phyloP scores from a whole-genome alignment of 2,888 invertebrate genomes.

The Drosophila rellima region DNA sequence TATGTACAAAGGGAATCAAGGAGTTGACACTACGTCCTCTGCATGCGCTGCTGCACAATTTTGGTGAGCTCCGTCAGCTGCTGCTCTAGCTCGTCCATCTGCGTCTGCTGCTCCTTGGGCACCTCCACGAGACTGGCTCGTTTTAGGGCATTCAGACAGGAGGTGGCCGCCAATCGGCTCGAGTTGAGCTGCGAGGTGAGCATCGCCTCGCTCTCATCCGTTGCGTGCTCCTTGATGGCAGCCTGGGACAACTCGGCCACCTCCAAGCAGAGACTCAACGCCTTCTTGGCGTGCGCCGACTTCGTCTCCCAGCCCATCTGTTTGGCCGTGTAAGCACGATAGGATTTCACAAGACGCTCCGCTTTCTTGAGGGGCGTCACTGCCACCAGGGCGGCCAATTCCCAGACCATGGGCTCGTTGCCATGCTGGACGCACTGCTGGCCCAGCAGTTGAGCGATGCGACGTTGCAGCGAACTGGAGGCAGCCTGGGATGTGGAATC shows the following conservation, averaged over 20 bases:
- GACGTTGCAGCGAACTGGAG: conserved; percentile 83
- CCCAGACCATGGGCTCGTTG: conserved; percentile 92
- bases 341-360: conserved; percentile 92
- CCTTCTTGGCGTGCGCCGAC: conserved; percentile 88
- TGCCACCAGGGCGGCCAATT: conserved; percentile 91
- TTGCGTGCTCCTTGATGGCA: conserved; percentile 86
- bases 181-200: conserved; percentile 88
- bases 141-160: conserved; percentile 86
- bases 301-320: conserved; percentile 87
- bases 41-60: conserved; percentile 77
- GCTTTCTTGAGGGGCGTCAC: conserved; percentile 87
- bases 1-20: conserved; percentile 25
- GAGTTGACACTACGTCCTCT: conserved; percentile 29
- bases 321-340: conserved; percentile 90
- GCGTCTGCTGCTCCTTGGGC: conserved; percentile 84
- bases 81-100: conserved; percentile 82
- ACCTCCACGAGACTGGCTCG: conserved; percentile 77
- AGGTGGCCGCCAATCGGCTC: conserved; percentile 87
- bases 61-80: conserved; percentile 56
- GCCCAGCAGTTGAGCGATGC: conserved; percentile 80
- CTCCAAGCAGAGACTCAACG: conserved; percentile 88
- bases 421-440: conserved; percentile 86
- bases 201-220: conserved; percentile 86
- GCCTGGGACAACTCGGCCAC: conserved; percentile 88
- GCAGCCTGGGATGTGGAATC: conserved; percentile 88